Evolutionary conservation across 2,888 invertebrate genomes (phyloP).

Genomic region (Lymantria dispar): DNA sequence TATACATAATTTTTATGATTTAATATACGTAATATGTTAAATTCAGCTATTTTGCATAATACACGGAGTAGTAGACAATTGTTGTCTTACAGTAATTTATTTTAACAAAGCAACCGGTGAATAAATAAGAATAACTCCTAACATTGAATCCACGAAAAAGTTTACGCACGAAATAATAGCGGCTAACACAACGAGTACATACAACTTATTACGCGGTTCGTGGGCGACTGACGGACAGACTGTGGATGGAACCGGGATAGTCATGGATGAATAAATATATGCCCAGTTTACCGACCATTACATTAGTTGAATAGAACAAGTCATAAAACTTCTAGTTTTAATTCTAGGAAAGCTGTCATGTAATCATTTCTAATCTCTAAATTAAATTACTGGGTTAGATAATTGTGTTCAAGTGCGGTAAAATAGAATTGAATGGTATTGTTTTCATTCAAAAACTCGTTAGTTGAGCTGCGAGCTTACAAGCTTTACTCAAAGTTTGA

Average conservation of each 20-base stretch:
- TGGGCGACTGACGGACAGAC: slow-evolving; percentile 31
- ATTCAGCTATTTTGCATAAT: no score
- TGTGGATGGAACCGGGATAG: neutral
- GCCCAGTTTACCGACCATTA: neutral
- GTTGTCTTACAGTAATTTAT: neutral
- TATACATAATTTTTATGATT: neutral
- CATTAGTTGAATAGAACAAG: no score
- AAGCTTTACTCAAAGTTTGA: neutral
- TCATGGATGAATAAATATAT: neutral
- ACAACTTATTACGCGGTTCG: slow-evolving; percentile 22
- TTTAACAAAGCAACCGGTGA: neutral
- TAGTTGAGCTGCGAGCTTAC: neutral
- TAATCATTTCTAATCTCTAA: no score
- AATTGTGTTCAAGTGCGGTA: neutral
- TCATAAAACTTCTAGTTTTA: no score
- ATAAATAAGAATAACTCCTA: neutral
- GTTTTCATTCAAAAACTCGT: neutral
- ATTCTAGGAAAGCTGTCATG: no score
- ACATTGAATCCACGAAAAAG: slow-evolving; percentile 10
- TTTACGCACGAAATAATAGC: slow-evolving; percentile 34
- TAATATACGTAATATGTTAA: neutral
- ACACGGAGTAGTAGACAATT: neutral
- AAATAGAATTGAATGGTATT: neutral
- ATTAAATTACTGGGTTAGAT: no score
- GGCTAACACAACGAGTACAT: slow-evolving; percentile 13